Percentiles rank a stretch among this genome's conserved stretches.
These are phyloP conservation scores for Neuroterus valhalla DNA, from an alignment of 1,140 invertebrate genomes.

Conservation along the genomic window DNA sequence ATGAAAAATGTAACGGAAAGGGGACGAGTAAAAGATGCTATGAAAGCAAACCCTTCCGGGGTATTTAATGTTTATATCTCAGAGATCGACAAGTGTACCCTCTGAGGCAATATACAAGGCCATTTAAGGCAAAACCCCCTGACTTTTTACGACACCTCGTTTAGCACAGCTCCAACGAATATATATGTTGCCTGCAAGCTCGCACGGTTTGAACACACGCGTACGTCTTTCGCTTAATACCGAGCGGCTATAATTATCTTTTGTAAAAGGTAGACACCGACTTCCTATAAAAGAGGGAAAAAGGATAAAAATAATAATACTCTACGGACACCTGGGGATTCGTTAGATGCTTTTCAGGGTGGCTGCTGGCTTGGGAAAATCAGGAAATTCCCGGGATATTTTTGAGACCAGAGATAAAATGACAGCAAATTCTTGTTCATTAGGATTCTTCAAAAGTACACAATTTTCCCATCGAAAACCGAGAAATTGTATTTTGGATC, in stretches of 20 bases:
- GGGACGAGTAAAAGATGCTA: background rate
- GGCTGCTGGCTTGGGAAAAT: too few relatives aligned
- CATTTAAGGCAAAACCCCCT: constrained; percentile 9
- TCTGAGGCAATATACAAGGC: background rate
- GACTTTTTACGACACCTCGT: constrained; percentile 26
- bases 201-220: constrained; percentile 10
- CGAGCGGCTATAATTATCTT: constrained; percentile 37
- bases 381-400: too few relatives aligned
- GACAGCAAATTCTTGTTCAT: too few relatives aligned
- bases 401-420: too few relatives aligned
- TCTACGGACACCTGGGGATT: background rate
- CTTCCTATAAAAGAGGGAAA: background rate
- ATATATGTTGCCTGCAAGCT: background rate
- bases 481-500: too few relatives aligned
- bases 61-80: background rate
- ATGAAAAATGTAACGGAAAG: background rate
- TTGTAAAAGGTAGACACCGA: constrained; percentile 1
- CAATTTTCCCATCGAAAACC: too few relatives aligned
- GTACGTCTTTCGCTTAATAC: constrained; percentile 28
- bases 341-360: background rate
- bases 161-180: constrained; percentile 5
- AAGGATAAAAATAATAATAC: background rate
- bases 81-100: background rate
- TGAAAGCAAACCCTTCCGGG: constrained; percentile 7
- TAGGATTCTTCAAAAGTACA: too few relatives aligned